Conservation (phyloP, 2,113 vertebrate species). For the Nannospalax galili region DNA sequence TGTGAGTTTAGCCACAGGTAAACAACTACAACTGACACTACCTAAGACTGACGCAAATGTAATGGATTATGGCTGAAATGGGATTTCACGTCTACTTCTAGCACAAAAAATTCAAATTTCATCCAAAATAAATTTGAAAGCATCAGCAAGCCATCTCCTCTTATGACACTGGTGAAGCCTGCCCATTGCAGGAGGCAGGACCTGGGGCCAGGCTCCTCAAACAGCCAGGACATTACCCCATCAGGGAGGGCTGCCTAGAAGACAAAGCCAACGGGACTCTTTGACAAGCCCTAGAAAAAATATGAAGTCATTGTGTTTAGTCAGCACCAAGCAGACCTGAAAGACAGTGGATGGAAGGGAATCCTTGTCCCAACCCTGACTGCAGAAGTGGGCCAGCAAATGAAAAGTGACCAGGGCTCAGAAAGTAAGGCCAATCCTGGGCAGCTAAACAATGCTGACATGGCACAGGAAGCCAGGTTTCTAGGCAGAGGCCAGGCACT, state of each 20-base stretch:
- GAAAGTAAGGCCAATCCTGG: not conserved
- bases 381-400: constrained; percentile 59
- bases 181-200: not conserved
- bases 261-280: not conserved
- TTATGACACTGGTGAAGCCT: not conserved
- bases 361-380: constrained; percentile 34
- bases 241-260: not conserved
- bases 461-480: constrained; percentile 40
- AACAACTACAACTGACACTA: not conserved
- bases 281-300: constrained; percentile 41
- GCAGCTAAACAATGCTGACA: constrained; percentile 63
- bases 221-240: not conserved
- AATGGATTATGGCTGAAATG: not conserved
- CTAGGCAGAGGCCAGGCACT: not conserved
- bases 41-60: not conserved
- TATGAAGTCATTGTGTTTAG: constrained; percentile 31
- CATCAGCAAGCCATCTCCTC: not conserved
- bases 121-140: not conserved
- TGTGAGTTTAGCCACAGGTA: not conserved
- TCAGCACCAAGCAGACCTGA: constrained; percentile 53
- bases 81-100: not conserved
- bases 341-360: constrained; percentile 22
- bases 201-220: not conserved
- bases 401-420: not conserved
- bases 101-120: not conserved